Percentiles rank a stretch among this genome's conserved stretches.
Evolutionary conservation across 2,797 vertebrate genomes (phyloP).

Genomic region (Xiphorhynchus erythropygius): DNA sequence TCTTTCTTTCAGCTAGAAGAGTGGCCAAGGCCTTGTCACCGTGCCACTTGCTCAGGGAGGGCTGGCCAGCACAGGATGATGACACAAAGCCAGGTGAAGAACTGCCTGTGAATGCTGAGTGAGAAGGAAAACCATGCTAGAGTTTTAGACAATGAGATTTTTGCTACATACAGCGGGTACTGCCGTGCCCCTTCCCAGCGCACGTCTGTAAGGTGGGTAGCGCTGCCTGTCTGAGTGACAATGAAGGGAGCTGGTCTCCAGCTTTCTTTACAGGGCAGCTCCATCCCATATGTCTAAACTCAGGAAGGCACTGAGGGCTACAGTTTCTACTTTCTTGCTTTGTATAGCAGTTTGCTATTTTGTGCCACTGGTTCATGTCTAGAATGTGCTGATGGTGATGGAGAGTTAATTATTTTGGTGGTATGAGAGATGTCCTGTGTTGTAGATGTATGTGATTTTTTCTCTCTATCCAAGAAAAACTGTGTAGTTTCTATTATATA

Average conservation of each 20-base stretch:
- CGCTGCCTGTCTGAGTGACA: neutral
- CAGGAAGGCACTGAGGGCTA: neutral
- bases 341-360: neutral
- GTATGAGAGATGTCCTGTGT: neutral
- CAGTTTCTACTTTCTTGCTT: neutral
- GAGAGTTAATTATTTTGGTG: neutral
- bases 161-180: neutral
- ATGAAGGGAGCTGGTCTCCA: neutral
- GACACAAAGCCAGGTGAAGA: neutral
- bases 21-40: neutral
- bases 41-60: neutral
- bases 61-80: neutral
- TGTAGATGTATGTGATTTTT: neutral
- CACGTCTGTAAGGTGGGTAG: fast-evolving
- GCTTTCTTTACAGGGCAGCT: neutral
- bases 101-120: neutral
- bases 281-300: neutral
- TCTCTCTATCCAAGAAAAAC: neutral
- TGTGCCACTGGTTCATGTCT: neutral
- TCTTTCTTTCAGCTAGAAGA: neutral
- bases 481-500: neutral
- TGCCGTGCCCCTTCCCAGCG: neutral
- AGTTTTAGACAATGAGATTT: neutral
- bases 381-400: neutral
- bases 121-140: neutral